A percentile compares a stretch with the other conserved stretches of the same genome.
Evolutionary conservation across 92 coral and sea anemone species (phyloP).

Genomic region (Isaurus tuberculatus): DNA sequence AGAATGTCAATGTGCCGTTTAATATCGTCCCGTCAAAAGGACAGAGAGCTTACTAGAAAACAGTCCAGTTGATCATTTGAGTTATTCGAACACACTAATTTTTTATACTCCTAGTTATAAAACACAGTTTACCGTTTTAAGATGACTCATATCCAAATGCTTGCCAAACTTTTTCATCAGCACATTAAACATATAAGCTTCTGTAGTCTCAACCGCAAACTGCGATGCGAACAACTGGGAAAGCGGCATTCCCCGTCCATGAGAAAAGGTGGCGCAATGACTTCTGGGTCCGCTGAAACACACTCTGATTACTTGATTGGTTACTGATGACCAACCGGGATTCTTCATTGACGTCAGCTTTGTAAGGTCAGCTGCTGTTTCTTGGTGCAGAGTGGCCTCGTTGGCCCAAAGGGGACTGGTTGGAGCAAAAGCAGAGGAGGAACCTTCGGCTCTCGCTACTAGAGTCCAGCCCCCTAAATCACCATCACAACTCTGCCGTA

Average conservation of each 20-base stretch:
- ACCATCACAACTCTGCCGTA: conserved; percentile 63
- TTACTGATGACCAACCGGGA: conserved; percentile 90
- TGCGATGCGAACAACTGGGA: conserved; percentile 84
- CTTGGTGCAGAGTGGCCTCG: conserved; percentile 83
- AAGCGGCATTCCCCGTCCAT: conserved; percentile 74
- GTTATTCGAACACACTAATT: too few relatives aligned
- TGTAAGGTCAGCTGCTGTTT: conserved; percentile 85
- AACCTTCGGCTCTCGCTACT: conserved; percentile 91
- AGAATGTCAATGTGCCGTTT: too few relatives aligned
- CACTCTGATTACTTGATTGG: conserved; percentile 74
- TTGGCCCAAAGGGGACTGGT: conserved; percentile 94
- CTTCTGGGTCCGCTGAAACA: conserved; percentile 95
- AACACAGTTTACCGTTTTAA: conserved; percentile 79
- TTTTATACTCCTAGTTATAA: not conserved
- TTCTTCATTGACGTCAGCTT: conserved; percentile 94
- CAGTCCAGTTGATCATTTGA: too few relatives aligned
- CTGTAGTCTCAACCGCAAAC: conserved; percentile 90
- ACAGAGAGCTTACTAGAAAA: too few relatives aligned
- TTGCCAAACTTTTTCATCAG: conserved; percentile 93
- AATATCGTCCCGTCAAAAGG: too few relatives aligned
- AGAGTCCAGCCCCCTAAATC: conserved; percentile 95
- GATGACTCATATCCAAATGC: conserved; percentile 82
- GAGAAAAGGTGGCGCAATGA: conserved; percentile 95
- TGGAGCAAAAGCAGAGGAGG: conserved; percentile 93
- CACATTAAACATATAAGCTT: conserved; percentile 81